A percentile compares a stretch with the other conserved stretches of the same genome.
Conservation (phyloP, 2,888 invertebrate genomes). For the Coelopa pilipes region DNA sequence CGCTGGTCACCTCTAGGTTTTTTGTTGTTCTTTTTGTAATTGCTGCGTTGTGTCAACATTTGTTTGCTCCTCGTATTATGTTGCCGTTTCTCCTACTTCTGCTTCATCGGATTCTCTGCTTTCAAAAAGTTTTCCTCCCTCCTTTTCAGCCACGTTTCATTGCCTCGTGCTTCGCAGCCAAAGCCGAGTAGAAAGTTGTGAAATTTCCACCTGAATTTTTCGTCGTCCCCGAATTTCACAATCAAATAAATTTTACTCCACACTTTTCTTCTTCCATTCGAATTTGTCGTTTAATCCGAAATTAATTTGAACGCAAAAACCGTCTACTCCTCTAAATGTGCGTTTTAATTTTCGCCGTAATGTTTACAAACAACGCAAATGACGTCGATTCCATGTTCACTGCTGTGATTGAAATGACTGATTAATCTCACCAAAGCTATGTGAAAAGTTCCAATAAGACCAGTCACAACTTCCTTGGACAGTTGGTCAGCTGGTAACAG, state of each 20-base stretch:
- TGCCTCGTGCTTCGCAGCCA: slow-evolving; percentile 8
- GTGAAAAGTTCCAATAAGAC: no score
- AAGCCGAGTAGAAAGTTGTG: slow-evolving; percentile 4
- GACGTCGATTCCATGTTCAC: slow-evolving; percentile 27
- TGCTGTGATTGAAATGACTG: no score
- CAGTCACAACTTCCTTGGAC: no score
- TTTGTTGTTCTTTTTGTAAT: background rate
- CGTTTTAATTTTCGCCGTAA: slow-evolving; percentile 33
- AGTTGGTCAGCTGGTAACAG: no score
- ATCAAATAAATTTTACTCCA: no score
- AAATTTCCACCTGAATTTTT: background rate
- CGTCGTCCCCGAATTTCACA: no score
- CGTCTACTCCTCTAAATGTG: slow-evolving; percentile 5
- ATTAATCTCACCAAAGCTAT: no score
- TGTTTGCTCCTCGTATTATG: slow-evolving; percentile 6
- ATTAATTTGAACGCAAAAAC: slow-evolving; percentile 3
- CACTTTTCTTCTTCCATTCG: no score
- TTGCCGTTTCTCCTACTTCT: background rate
- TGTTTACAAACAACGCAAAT: slow-evolving; percentile 36
- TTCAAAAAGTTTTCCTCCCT: slow-evolving; percentile 5
- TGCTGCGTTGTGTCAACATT: slow-evolving; percentile 6
- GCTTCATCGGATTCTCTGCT: background rate
- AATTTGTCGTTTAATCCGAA: slow-evolving; percentile 1
- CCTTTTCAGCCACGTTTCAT: slow-evolving; percentile 31
- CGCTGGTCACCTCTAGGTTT: background rate